phyloP scores from a whole-genome alignment of 2,113 vertebrate genomes.

The Acanthochromis polyacanthus region DNA sequence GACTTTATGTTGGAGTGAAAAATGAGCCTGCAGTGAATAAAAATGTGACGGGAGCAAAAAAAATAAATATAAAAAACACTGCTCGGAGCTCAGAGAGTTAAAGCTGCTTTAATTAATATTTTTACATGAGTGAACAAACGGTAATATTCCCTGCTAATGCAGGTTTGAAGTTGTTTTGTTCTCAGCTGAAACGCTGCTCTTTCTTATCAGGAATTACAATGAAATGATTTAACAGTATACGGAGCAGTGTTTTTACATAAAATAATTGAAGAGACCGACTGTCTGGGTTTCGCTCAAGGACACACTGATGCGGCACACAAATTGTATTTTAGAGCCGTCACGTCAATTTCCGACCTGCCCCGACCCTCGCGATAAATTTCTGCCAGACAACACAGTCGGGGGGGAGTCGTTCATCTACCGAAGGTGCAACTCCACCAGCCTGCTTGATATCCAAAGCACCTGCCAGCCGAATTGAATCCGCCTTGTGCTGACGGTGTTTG shows the following conservation, averaged over 20 bases:
- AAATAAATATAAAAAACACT: no score
- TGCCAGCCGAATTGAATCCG: slow-evolving; percentile 25
- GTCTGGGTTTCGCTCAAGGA: neutral
- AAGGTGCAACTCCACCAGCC: slow-evolving; percentile 34
- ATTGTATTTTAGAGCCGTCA: neutral
- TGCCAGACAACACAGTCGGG: neutral
- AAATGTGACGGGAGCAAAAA: no score
- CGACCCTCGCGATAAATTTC: neutral
- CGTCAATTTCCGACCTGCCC: slow-evolving; percentile 1
- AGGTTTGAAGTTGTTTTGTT: neutral
- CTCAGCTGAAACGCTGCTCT: neutral
- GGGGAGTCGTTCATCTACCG: slow-evolving; percentile 6
- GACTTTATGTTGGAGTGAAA: no score
- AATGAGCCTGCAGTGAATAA: no score
- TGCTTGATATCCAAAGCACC: slow-evolving; percentile 39
- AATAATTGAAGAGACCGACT: neutral
- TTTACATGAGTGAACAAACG: neutral
- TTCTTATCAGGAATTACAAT: neutral
- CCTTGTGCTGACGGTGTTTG: neutral
- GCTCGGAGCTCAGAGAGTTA: no score
- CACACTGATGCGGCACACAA: neutral
- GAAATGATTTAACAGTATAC: neutral
- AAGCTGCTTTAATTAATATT: neutral
- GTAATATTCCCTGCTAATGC: neutral
- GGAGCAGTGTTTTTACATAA: neutral